Evolutionary conservation across 2,113 vertebrate species (phyloP).

Genomic region (Misgurnus anguillicaudatus): DNA sequence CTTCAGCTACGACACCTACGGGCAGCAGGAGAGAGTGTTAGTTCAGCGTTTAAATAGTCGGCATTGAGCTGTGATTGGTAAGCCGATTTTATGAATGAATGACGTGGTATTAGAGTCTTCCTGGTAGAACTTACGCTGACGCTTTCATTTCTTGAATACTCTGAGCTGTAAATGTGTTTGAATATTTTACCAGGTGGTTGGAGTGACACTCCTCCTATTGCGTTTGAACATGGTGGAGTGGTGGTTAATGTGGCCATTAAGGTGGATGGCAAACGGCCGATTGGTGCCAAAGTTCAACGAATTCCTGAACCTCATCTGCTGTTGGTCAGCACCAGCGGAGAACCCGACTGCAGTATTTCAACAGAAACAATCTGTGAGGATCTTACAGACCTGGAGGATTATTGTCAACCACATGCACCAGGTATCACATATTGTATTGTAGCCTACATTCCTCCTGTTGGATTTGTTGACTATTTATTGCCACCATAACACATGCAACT

Average conservation of each 20-base stretch:
- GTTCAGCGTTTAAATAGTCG: too few relatives aligned
- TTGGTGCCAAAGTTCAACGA: constrained; percentile 82
- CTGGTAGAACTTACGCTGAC: too few relatives aligned
- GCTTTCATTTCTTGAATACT: too few relatives aligned
- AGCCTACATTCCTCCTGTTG: too few relatives aligned
- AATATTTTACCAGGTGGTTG: constrained; percentile 81
- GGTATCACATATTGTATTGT: constrained; percentile 72
- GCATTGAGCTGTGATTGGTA: too few relatives aligned
- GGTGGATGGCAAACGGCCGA: constrained; percentile 84
- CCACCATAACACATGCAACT: too few relatives aligned
- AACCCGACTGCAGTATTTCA: constrained; percentile 56
- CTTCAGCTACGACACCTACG: too few relatives aligned
- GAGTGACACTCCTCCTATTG: constrained; percentile 94
- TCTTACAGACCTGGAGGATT: constrained; percentile 82
- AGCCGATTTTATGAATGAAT: too few relatives aligned
- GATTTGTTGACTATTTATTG: too few relatives aligned
- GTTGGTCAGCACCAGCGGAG: constrained; percentile 71
- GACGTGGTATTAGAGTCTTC: too few relatives aligned
- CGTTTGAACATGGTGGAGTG: constrained; percentile 89
- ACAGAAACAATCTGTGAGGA: constrained; percentile 73
- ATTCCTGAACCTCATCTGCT: constrained; percentile 76
- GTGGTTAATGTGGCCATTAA: constrained; percentile 86
- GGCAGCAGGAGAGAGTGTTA: too few relatives aligned
- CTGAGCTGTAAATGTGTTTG: not conserved
- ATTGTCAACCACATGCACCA: constrained; percentile 90